Evolutionary conservation across 2,113 vertebrate genomes (phyloP).

Genomic region (Myxocyprinus asiaticus): DNA sequence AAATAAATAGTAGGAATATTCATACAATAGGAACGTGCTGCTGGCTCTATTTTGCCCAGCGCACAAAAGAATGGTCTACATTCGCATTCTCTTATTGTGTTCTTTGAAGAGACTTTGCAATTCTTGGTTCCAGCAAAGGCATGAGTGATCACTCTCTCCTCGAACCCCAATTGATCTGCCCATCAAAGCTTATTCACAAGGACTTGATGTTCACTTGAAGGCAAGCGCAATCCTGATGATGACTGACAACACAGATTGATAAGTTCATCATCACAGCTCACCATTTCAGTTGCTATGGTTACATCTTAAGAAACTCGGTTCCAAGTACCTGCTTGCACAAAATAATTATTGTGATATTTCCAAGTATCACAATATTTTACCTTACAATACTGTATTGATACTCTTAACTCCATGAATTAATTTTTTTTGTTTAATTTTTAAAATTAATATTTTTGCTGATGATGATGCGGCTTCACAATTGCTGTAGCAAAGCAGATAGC

Average conservation of each 20-base stretch:
- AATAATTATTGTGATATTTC: too few species aligned
- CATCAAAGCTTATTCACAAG: conserved; percentile 15
- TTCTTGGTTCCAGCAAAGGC: not conserved
- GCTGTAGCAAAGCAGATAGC: too few species aligned
- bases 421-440: too few species aligned
- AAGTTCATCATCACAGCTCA: conserved; percentile 7
- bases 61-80: not conserved
- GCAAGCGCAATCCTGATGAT: not conserved
- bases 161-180: not conserved
- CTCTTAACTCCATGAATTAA: too few species aligned
- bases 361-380: too few species aligned
- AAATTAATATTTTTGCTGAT: too few species aligned
- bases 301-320: not conserved
- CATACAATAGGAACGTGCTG: not conserved
- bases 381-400: too few species aligned
- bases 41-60: not conserved
- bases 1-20: conserved; percentile 6
- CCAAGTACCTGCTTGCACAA: too few species aligned
- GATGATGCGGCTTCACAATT: too few species aligned
- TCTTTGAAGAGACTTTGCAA: not conserved
- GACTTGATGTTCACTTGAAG: conserved; percentile 13
- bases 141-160: not conserved
- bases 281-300: conserved; percentile 14
- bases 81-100: not conserved
- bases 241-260: not conserved